Evolutionary conservation across 2,888 invertebrate genomes (phyloP).

Genomic region (Athalia cordata): DNA sequence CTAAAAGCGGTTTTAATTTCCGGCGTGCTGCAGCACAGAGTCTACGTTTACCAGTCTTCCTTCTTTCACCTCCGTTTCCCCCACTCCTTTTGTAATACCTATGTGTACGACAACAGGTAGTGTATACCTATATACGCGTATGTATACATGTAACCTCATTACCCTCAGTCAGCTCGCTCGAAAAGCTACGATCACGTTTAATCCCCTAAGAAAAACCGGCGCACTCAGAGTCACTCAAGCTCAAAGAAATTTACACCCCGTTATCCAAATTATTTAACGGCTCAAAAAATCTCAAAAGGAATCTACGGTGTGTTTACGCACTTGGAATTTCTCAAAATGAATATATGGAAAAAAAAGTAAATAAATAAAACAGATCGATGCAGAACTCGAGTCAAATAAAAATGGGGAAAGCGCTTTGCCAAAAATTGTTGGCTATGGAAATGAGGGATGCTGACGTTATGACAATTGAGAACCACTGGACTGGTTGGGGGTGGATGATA

Average conservation of each 20-base stretch:
- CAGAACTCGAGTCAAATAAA: no score
- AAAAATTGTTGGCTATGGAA: neutral
- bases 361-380: neutral
- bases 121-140: neutral
- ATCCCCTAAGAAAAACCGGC: neutral
- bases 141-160: slow-evolving; percentile 28
- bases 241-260: no score
- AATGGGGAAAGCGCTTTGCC: no score
- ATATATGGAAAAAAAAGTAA: no score
- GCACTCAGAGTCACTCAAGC: neutral
- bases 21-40: slow-evolving; percentile 55
- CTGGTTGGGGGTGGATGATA: slow-evolving; percentile 33
- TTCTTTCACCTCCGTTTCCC: neutral
- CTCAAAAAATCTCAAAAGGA: no score
- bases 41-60: slow-evolving; percentile 26
- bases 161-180: slow-evolving; percentile 11
- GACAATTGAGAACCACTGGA: slow-evolving; percentile 29
- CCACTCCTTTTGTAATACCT: neutral
- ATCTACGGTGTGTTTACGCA: neutral
- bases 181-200: slow-evolving; percentile 30
- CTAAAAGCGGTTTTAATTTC: slow-evolving; percentile 70
- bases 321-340: neutral
- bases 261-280: no score
- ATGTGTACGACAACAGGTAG: neutral
- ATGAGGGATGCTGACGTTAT: neutral